Conservation (phyloP, 2,797 vertebrate species). For the Acropternis orthonyx region DNA sequence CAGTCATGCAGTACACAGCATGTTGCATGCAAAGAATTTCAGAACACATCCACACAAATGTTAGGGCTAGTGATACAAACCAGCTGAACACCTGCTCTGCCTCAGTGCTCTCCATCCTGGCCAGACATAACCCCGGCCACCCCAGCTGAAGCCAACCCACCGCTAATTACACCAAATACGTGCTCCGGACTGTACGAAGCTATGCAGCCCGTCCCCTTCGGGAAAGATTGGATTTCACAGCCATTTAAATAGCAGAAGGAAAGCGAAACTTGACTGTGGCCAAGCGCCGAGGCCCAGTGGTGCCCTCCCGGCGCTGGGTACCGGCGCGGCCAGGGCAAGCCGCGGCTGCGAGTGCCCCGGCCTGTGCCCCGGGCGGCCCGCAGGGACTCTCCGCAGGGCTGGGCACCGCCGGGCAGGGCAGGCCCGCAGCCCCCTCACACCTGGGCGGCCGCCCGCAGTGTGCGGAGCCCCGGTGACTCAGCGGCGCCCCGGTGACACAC, state of each 20-base stretch:
- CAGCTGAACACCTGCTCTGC: not conserved
- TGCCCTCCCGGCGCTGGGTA: no score
- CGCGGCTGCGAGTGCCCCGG: no score
- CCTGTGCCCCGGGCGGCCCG: no score
- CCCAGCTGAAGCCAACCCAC: not conserved
- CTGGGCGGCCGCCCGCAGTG: not conserved
- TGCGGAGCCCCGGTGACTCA: conserved; percentile 34
- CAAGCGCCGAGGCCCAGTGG: not conserved
- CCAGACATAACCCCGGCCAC: not conserved
- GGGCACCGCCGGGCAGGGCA: no score
- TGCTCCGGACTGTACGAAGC: not conserved
- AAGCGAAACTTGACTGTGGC: not conserved
- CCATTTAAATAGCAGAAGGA: not conserved
- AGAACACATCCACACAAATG: fast-evolving
- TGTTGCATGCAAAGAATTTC: not conserved
- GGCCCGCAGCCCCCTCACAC: not conserved
- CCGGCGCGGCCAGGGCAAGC: no score
- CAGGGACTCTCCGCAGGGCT: no score
- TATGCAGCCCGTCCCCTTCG: not conserved
- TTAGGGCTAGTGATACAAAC: fast-evolving
- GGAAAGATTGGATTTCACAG: not conserved
- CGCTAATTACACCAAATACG: not conserved
- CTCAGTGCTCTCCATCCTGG: not conserved
- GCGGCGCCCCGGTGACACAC: conserved; percentile 12
- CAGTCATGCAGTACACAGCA: fast-evolving